These are phyloP conservation scores for Aphis gossypii DNA, from an alignment of 1,140 invertebrate genomes.

Conservation along the genomic window DNA sequence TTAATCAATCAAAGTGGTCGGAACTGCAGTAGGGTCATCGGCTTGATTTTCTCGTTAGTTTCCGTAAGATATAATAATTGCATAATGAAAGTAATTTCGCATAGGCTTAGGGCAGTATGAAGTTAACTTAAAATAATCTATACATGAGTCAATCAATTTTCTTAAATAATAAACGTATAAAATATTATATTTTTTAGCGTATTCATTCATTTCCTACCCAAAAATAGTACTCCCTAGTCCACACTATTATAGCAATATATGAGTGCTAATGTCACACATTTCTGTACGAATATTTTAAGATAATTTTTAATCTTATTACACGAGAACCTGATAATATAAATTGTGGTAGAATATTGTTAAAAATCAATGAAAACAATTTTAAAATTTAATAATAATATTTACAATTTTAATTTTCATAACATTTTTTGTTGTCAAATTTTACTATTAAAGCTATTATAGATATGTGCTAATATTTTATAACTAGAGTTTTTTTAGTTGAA, in stretches of 20 bases:
- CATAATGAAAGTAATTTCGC: not conserved
- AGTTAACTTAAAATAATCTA: not conserved
- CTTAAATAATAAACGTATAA: not conserved
- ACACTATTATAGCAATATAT: not conserved
- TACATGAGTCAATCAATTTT: not conserved
- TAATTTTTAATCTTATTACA: not conserved
- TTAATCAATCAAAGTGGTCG: constrained; percentile 11
- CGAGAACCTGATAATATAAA: not conserved
- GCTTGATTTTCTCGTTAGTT: not conserved
- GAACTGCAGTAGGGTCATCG: not conserved
- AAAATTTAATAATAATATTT: not conserved
- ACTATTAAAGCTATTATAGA: not conserved
- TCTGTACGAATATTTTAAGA: not conserved
- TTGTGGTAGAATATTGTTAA: not conserved
- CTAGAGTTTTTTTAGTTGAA: not conserved
- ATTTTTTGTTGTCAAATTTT: not conserved
- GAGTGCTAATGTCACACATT: not conserved
- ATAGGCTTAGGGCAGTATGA: not conserved
- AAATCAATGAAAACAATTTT: not conserved
- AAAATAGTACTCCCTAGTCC: not conserved
- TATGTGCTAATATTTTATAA: not conserved
- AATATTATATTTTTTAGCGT: not conserved
- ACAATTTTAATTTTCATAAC: not conserved
- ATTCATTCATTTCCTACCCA: not conserved
- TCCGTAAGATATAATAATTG: not conserved